These are phyloP conservation scores for Neodon shergylaensis DNA, from an alignment of 2,113 vertebrate species.

Conservation along the genomic window DNA sequence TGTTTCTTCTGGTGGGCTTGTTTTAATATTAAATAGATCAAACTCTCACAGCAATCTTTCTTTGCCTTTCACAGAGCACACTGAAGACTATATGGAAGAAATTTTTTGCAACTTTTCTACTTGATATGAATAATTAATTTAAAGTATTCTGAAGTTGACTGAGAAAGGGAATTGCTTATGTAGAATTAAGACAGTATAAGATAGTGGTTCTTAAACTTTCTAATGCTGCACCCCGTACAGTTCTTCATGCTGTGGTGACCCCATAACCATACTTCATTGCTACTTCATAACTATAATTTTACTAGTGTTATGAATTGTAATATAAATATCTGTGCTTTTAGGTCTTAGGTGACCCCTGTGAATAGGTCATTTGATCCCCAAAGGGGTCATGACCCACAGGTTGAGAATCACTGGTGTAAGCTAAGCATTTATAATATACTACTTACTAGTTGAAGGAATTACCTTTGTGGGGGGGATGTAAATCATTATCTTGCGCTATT, in stretches of 20 bases:
- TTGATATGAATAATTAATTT: neutral
- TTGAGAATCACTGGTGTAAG: neutral
- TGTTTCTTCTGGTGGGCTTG: neutral
- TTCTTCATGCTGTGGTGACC: neutral
- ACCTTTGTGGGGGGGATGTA: neutral
- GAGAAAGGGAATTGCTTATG: neutral
- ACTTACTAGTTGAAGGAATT: neutral
- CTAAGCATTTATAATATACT: neutral
- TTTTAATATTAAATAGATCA: neutral
- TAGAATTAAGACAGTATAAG: neutral
- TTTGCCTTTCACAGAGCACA: neutral
- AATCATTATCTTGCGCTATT: conserved; percentile 16
- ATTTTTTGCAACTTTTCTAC: neutral
- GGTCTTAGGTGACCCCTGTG: neutral
- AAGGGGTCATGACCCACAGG: neutral
- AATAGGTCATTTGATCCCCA: neutral
- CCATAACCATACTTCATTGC: neutral
- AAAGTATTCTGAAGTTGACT: neutral
- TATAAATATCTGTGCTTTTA: neutral
- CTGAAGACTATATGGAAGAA: neutral
- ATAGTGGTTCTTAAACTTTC: neutral
- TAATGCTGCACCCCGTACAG: neutral
- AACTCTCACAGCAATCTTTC: neutral
- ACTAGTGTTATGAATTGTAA: neutral
- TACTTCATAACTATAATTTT: neutral